phyloP scores from a whole-genome alignment of 2,888 invertebrate species.

The Leucania comma region DNA sequence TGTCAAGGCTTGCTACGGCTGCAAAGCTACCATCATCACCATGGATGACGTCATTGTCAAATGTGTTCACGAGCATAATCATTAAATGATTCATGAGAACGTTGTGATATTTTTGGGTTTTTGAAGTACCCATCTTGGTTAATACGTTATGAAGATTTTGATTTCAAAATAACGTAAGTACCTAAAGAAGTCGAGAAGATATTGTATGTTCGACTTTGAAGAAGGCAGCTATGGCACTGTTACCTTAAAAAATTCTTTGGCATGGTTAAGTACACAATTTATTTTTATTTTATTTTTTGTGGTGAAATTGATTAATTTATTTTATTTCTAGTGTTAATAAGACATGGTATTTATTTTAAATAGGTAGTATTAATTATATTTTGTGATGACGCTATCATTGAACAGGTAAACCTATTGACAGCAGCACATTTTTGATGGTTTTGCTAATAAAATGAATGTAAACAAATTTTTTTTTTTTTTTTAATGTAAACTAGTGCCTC shows the following conservation, averaged over 20 bases:
- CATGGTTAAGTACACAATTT: neutral
- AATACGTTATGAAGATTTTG: neutral
- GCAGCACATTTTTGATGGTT: neutral
- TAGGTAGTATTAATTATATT: neutral
- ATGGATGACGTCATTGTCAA: slow-evolving; percentile 55
- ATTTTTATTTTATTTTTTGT: neutral
- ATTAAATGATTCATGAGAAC: slow-evolving; percentile 34
- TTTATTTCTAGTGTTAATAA: neutral
- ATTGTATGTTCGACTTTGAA: neutral
- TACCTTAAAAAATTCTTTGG: neutral
- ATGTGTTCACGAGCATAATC: slow-evolving; percentile 57
- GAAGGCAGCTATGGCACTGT: neutral
- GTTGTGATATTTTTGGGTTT: neutral
- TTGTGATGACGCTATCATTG: neutral
- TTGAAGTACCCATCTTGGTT: neutral
- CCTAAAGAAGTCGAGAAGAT: neutral
- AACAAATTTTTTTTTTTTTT: neutral
- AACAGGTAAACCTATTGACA: neutral
- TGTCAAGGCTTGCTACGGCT: slow-evolving; percentile 63
- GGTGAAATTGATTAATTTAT: neutral
- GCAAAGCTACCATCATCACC: slow-evolving; percentile 67
- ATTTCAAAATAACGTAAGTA: neutral
- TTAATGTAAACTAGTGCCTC: too few species aligned
- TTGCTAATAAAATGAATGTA: slow-evolving; percentile 19
- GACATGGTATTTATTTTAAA: neutral